phyloP scores from a whole-genome alignment of 2,888 invertebrate species.

The Platycnemis pennipes region DNA sequence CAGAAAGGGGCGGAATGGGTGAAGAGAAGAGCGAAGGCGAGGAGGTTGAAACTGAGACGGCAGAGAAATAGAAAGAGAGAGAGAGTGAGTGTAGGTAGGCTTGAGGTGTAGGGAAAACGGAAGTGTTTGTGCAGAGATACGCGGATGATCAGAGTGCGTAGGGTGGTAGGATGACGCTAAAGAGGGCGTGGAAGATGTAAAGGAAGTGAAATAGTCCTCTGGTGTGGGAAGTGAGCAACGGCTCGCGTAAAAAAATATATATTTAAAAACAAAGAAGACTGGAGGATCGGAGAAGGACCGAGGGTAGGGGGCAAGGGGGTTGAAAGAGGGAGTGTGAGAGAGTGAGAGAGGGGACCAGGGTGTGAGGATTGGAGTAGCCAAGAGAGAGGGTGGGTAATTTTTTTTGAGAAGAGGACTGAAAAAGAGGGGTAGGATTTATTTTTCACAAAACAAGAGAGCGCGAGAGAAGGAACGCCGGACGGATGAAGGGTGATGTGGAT shows the following conservation, averaged over 20 bases:
- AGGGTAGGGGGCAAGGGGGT: not conserved
- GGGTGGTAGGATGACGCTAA: not conserved
- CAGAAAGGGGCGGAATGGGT: not conserved
- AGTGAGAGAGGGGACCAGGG: not conserved
- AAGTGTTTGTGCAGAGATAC: not conserved
- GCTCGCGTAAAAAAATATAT: not conserved
- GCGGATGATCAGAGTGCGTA: not conserved
- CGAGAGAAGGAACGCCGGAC: not conserved
- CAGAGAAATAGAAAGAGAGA: not conserved
- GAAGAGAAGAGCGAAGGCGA: not conserved
- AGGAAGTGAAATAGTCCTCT: not conserved
- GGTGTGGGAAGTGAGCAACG: constrained; percentile 40
- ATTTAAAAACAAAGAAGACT: not conserved
- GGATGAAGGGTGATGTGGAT: not conserved
- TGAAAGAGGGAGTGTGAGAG: not conserved
- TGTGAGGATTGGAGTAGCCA: not conserved
- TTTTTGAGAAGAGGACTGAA: not conserved
- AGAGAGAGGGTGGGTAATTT: not conserved
- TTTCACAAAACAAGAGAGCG: not conserved
- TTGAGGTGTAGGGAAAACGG: not conserved
- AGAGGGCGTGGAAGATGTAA: not conserved
- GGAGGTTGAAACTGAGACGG: not conserved
- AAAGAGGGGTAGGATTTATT: not conserved
- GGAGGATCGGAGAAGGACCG: not conserved
- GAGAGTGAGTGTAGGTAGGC: too few species aligned